Base-by-base conservation (phyloP, 2,797 vertebrate species). In the Gallirallus australis region DNA sequence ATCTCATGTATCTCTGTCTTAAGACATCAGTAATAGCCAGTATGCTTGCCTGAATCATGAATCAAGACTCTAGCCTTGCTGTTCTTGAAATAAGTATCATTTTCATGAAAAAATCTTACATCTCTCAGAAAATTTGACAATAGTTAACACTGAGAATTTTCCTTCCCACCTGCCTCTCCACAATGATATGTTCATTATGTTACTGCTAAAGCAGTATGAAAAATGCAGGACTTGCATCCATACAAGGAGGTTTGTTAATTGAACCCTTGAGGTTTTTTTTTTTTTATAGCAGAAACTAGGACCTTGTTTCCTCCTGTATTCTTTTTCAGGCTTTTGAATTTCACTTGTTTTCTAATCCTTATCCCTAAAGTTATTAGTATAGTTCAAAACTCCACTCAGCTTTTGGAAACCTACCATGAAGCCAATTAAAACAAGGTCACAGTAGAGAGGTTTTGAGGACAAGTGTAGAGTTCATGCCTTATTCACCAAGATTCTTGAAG, bases 1-100 rank as follows among this genome's bases (percentile, higher is more conserved):
- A 6, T 61, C 30, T 53, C 9, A 4, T 9, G 2, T 40, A n/a
- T 61, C 21, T 87, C 82, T 72, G 25, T 79, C 9, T 77, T 52
- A 94, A 60, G 19, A 9, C 7, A 18, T n/a, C 1, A 0, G 7
- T 70, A 81, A 73, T 65, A 77, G 9, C 0, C 0, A 52, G 2
- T 19, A 8, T 40, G 7, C 12, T 78, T 87, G 17, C 6, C 20
- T 77, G 42, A 70, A 52, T 8, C 8, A 8, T 56, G 21, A 89
- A 39, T 79, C 48, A 56, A 54, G 57, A 66, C 37, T 75, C 25
- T 4, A 77, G 7, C 0, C 7, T 24, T 66, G 3, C 7, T 84
- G 6, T 70, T 66, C 31, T 31, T 71, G 24, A 60, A 71, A 35
- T 33, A 33, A 30, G 12, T 42, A 56, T 27, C 15, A 15, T 13